These are phyloP conservation scores for Thymelicus sylvestris DNA, from an alignment of 2,888 invertebrate species.

Conservation along the genomic window DNA sequence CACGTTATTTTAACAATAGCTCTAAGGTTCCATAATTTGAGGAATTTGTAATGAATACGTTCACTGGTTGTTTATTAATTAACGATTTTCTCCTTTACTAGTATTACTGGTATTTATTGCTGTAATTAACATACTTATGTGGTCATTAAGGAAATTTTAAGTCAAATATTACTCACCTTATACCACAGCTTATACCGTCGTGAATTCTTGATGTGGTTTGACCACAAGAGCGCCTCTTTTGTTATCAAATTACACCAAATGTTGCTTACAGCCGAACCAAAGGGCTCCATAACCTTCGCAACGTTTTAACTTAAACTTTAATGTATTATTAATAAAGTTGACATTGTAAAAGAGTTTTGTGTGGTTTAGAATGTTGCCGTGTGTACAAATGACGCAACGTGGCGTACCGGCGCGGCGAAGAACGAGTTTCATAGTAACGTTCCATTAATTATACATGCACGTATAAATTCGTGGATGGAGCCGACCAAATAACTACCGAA, in stretches of 20 bases:
- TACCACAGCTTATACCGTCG: not conserved
- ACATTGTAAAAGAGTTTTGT: slow-evolving; percentile 26
- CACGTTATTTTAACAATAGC: too few species aligned
- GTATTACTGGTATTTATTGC: too few species aligned
- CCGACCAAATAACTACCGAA: slow-evolving; percentile 25
- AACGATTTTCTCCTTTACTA: too few species aligned
- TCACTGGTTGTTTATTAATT: too few species aligned
- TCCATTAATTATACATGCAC: slow-evolving; percentile 36
- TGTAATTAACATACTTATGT: not conserved
- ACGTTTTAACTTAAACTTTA: slow-evolving; percentile 9
- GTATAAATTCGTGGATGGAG: slow-evolving; percentile 24
- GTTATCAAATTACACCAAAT: slow-evolving; percentile 32
- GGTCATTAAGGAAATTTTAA: slow-evolving; percentile 2
- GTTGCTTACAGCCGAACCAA: slow-evolving; percentile 12
- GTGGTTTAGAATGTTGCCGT: slow-evolving; percentile 25
- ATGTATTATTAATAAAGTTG: slow-evolving; percentile 19
- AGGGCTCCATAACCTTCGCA: not conserved
- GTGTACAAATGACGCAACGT: slow-evolving; percentile 28
- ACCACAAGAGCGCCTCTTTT: slow-evolving; percentile 16
- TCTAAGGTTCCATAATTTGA: too few species aligned
- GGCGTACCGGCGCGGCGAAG: slow-evolving; percentile 18
- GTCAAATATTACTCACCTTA: not conserved
- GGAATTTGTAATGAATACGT: too few species aligned
- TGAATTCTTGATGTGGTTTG: slow-evolving; percentile 5
- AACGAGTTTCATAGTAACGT: slow-evolving; percentile 30